Evolutionary conservation across 2,797 vertebrate species (phyloP), one percentile per base, ranked within the genome.

Genomic region (Sphenodon punctatus): DNA sequence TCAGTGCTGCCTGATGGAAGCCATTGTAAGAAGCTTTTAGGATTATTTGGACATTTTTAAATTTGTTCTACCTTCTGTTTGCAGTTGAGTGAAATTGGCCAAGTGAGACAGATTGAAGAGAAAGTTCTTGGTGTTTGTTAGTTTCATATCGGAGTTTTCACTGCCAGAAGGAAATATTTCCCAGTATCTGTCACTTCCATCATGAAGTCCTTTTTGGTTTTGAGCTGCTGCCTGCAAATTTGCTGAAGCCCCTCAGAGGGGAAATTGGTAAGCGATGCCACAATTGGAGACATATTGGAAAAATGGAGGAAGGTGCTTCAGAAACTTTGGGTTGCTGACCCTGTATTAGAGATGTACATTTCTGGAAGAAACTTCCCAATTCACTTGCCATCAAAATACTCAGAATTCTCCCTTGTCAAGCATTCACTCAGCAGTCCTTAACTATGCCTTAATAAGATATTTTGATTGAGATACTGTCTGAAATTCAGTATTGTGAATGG

Each of bases 11-110:
- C 73, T n/a, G 25, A 55, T 78, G 34, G 20, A 60, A 78, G 67
- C 42, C 81, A 64, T 22, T 85, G 15, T 79, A 89, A 91, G 86
- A 67, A 86, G 78, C 19, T 90, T 90, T 95, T 51, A 80, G 67
- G 88, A 87, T 89, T 93, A 92, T 91, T 82, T 78, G 46, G 41
- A 79, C 43, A 23, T 82, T 81, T 60, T 76, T 74, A 85, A 90
- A 82, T 82, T 65, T 74, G 39, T 82, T 91, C 89, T 89, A 71
- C 77, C 75, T 91, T 87, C 78, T 61, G 27, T 39, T 41, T 1
- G 64, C 1, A 0, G 73, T 72, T 1, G 1, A 86, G 36, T 69
- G 73, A 91, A 91, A 85, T 15, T 67, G 64, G 71, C 80, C 43
- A 43, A 86, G 70, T 48, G 67, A 89, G 80, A 56, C 1, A 4